phyloP scores from a whole-genome alignment of 2,888 invertebrate genomes.

The Physocephala rufipes region DNA sequence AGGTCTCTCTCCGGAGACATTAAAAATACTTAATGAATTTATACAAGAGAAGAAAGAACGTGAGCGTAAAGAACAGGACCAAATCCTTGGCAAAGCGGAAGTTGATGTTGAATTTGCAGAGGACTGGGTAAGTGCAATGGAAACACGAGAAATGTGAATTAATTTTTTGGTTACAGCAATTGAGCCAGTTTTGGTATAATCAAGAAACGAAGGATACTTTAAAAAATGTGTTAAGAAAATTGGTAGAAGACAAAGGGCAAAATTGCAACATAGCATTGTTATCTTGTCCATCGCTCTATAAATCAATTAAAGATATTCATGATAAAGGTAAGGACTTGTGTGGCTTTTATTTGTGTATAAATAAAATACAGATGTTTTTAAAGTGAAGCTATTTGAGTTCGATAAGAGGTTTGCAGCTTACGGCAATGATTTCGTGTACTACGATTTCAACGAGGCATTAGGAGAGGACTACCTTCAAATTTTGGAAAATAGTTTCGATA shows the following conservation, averaged over 20 bases:
- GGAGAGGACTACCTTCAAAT: slow-evolving; percentile 70
- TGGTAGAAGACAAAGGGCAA: slow-evolving; percentile 62
- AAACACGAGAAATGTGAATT: neutral
- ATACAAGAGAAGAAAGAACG: slow-evolving; percentile 75
- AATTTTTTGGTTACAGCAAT: slow-evolving; percentile 73
- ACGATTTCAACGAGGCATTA: slow-evolving; percentile 87
- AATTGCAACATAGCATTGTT: slow-evolving; percentile 77
- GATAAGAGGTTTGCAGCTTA: slow-evolving; percentile 84
- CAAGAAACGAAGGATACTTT: slow-evolving; percentile 78
- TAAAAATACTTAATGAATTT: slow-evolving; percentile 81
- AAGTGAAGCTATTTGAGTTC: slow-evolving; percentile 83
- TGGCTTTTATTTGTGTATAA: neutral
- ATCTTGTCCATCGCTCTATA: slow-evolving; percentile 89
- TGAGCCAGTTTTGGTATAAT: slow-evolving; percentile 98
- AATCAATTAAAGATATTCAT: slow-evolving; percentile 69
- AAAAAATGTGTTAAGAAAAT: slow-evolving; percentile 73
- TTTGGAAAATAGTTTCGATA: slow-evolving; percentile 71
- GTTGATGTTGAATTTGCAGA: slow-evolving; percentile 74
- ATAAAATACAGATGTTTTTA: slow-evolving; percentile 55
- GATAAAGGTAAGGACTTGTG: slow-evolving; percentile 47
- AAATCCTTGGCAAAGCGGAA: slow-evolving; percentile 54
- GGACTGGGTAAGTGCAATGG: slow-evolving; percentile 75
- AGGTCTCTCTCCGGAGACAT: slow-evolving; percentile 75
- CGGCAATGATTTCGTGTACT: slow-evolving; percentile 82
- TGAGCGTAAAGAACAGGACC: slow-evolving; percentile 69